Percentiles rank a stretch among this genome's conserved stretches.
Evolutionary conservation across 2,113 vertebrate genomes (phyloP).

Genomic region (Alectura lathami): DNA sequence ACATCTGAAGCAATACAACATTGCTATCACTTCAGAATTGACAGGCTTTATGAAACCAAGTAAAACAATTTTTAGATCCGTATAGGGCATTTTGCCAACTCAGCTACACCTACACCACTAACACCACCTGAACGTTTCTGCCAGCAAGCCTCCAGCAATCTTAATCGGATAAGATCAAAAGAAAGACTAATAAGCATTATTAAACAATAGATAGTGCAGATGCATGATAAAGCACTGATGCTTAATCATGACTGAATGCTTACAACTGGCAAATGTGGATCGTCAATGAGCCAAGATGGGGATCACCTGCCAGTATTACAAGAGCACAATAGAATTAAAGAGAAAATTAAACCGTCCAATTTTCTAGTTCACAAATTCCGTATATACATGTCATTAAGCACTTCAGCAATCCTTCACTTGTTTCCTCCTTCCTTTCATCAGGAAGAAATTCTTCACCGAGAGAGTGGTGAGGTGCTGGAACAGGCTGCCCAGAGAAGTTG

Average conservation of each 20-base stretch:
- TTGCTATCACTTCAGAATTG: neutral
- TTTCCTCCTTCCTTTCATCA: too few relatives aligned
- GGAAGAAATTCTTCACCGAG: too few relatives aligned
- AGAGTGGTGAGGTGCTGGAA: too few relatives aligned
- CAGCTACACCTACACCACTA: slow-evolving; percentile 44
- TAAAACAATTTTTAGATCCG: slow-evolving; percentile 29
- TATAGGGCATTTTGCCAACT: slow-evolving; percentile 43
- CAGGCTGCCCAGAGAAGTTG: too few relatives aligned
- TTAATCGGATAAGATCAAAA: slow-evolving; percentile 69
- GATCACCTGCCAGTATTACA: slow-evolving; percentile 24
- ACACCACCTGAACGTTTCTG: neutral
- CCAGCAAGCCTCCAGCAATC: slow-evolving; percentile 54
- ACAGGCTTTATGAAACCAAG: neutral
- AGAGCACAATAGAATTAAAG: neutral
- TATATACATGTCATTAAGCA: neutral
- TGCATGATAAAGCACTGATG: slow-evolving; percentile 42
- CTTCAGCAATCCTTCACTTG: neutral
- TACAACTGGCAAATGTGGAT: slow-evolving; percentile 46
- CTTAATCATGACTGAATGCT: slow-evolving; percentile 45
- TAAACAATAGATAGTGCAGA: slow-evolving; percentile 66
- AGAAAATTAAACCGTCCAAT: neutral
- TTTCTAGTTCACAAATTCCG: neutral
- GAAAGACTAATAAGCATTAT: slow-evolving; percentile 57
- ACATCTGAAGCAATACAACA: neutral
- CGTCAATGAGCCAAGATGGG: neutral